Evolutionary conservation across 2,888 invertebrate genomes (phyloP), one percentile per base, ranked within the genome.

Genomic region (Scaptomyza cyrtandrae): DNA sequence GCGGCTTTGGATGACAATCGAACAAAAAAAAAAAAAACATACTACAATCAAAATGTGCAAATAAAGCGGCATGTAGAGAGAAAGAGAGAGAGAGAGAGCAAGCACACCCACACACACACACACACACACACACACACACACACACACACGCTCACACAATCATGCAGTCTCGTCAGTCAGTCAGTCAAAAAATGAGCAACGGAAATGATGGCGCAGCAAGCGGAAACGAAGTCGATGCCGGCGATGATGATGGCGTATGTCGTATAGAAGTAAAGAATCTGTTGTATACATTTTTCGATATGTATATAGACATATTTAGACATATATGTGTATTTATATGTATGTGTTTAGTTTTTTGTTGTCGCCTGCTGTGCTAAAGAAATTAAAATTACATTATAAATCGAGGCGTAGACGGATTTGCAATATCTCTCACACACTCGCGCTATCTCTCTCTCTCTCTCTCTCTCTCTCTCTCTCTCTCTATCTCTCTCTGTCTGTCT

Each of bases 311-410:
- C n/a, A n/a, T n/a, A n/a, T n/a, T n/a, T 6, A 16, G 13, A 27
- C 5, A 0, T 14, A 11, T 35, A 35, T 35, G 1, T 33, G 16
- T 16, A 16, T 16, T 1, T 33, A 35, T 33, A 19, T 35, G 6
- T n/a, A n/a, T 49, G 19, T 71, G 67, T 75, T 82, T 68, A 72
- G 72, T 14, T 39, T 83, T 86, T 80, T 83, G 19, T 86, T 80
- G 80, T 65, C 76, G 80, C 78, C 80, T 78, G 88, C 88, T 82
- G 86, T 68, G 86, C 81, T 55, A 53, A 68, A 81, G 79, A 88
- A 86, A 86, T 88, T 88, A 88, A 84, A 88, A 85, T 85, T 86
- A 86, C 85, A 85, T 85, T 86, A 88, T 74, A 74, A 71, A 62
- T 54, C 75, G 68, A 71, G 53, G 57, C 66, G 49, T 56, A 45